Evolutionary conservation across 2,888 invertebrate genomes (phyloP).

Genomic region (Hypolimnas misippus): DNA sequence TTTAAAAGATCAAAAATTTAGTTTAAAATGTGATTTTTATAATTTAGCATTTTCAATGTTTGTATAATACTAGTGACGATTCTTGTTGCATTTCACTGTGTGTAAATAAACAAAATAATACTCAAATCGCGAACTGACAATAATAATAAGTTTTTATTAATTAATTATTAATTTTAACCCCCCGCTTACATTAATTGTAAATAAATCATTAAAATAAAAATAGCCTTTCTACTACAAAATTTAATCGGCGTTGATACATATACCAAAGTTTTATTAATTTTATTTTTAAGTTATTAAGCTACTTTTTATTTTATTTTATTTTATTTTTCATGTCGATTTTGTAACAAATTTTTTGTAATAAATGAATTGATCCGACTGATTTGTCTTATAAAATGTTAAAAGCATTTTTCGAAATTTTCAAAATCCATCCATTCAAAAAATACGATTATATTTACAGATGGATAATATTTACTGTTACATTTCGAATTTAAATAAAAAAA

Average conservation of each 20-base stretch:
- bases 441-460: constrained; percentile 76
- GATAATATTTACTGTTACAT: constrained; percentile 75
- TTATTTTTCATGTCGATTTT: constrained; percentile 60
- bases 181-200: constrained; percentile 67
- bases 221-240: constrained; percentile 75
- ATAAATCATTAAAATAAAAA: constrained; percentile 71
- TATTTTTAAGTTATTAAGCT: constrained; percentile 77
- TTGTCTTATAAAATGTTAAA: constrained; percentile 43
- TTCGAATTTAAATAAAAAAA: constrained; percentile 77
- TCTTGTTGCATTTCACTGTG: constrained; percentile 42
- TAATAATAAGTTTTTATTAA: constrained; percentile 74
- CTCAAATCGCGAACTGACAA: constrained; percentile 82
- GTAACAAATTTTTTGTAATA: constrained; percentile 52
- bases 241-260: constrained; percentile 81
- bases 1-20: constrained; percentile 9
- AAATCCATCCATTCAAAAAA: constrained; percentile 78
- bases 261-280: constrained; percentile 83
- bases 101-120: constrained; percentile 54
- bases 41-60: constrained; percentile 15
- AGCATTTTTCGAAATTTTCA: constrained; percentile 49
- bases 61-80: constrained; percentile 24
- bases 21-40: constrained; percentile 16
- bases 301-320: constrained; percentile 64
- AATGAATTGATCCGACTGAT: constrained; percentile 44
- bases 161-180: constrained; percentile 69